Evolutionary conservation across 2,888 invertebrate species (phyloP).

Genomic region (Bibio marci): DNA sequence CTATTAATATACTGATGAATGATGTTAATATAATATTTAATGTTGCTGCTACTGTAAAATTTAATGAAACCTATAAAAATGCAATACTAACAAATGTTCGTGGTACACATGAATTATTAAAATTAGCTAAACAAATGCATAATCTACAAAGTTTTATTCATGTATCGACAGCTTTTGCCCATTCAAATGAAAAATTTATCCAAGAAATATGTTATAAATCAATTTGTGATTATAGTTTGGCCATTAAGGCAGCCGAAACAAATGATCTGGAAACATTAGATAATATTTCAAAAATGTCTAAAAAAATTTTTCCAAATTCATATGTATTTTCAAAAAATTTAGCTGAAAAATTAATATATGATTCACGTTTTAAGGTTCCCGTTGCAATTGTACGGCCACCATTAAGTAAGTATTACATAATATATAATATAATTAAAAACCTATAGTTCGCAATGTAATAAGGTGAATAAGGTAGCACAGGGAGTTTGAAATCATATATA

Average conservation of each 20-base stretch:
- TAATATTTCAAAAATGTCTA: background rate
- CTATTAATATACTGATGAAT: conserved; percentile 43
- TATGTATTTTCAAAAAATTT: conserved; percentile 90
- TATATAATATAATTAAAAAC: too few species aligned
- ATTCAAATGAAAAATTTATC: conserved; percentile 62
- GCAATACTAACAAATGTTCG: conserved; percentile 85
- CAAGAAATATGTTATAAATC: conserved; percentile 78
- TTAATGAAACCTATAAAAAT: conserved; percentile 59
- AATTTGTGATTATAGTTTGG: conserved; percentile 56
- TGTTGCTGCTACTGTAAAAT: conserved; percentile 50
- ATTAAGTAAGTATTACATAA: too few species aligned
- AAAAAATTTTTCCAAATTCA: conserved; percentile 66
- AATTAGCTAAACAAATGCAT: conserved; percentile 48
- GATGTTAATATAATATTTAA: conserved; percentile 75
- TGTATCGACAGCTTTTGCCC: conserved; percentile 83
- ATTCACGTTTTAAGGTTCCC: conserved; percentile 56
- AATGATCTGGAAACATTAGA: conserved; percentile 26
- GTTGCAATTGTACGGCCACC: conserved; percentile 71
- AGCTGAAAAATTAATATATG: conserved; percentile 67
- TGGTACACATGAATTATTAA: conserved; percentile 75
- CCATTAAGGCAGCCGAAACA: conserved; percentile 42
- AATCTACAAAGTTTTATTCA: conserved; percentile 46
- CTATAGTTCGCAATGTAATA: too few species aligned
- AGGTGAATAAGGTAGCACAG: too few species aligned
- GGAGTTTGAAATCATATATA: too few species aligned